Evolutionary conservation across 1,140 invertebrate species (phyloP).

Genomic region (Oncopodura yosiiana): DNA sequence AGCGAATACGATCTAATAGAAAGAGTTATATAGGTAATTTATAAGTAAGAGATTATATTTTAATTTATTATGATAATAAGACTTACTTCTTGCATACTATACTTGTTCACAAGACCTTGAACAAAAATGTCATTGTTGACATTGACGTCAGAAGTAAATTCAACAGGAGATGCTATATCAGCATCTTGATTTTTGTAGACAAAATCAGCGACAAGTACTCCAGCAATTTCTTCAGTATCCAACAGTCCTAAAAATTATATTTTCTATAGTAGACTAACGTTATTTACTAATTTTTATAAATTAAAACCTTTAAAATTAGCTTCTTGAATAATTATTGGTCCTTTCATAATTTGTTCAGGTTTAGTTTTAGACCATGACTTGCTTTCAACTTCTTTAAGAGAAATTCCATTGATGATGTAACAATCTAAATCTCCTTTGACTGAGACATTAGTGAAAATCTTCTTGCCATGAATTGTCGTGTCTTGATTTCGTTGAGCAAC

Average conservation of each 20-base stretch:
- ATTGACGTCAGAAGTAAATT: background rate
- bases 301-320: too few relatives aligned
- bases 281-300: too few relatives aligned
- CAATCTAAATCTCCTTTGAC: too few relatives aligned
- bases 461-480: too few relatives aligned
- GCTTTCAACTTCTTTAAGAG: background rate
- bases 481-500: too few relatives aligned
- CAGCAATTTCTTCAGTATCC: background rate
- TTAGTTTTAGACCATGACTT: background rate
- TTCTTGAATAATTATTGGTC: too few relatives aligned
- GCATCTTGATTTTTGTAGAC: background rate
- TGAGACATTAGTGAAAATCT: too few relatives aligned
- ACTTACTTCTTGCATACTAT: constrained; percentile 11
- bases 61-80: background rate
- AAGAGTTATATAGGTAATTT: background rate
- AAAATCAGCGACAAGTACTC: background rate
- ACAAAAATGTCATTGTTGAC: background rate
- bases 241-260: constrained; percentile 1
- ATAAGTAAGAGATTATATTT: background rate
- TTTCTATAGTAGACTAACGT: too few relatives aligned
- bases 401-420: too few relatives aligned
- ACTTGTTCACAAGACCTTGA: constrained; percentile 7
- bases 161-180: background rate
- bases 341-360: background rate
- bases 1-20: background rate